Percentiles rank a stretch among this genome's conserved stretches.
Evolutionary conservation across 2,113 vertebrate species (phyloP).

Genomic region (Cebus imitator): DNA sequence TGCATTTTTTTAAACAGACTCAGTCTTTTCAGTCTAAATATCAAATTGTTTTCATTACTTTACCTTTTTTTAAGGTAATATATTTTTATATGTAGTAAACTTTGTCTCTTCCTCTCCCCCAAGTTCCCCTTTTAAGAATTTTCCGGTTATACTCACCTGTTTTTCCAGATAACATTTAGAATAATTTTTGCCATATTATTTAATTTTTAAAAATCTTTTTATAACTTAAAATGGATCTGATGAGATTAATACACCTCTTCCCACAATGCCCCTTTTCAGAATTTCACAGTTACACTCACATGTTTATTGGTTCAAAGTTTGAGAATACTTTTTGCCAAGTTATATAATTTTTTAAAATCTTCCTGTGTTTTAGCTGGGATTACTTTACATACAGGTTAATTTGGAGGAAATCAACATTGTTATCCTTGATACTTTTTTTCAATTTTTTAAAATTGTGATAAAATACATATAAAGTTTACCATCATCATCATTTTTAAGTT

Average conservation of each 20-base stretch:
- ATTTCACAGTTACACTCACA: not conserved
- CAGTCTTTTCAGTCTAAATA: not conserved
- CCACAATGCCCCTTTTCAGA: not conserved
- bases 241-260: not conserved
- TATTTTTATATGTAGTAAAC: not conserved
- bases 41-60: slow-evolving; percentile 1
- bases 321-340: not conserved
- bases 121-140: not conserved
- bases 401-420: not conserved
- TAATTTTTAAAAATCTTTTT: not conserved
- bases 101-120: not conserved
- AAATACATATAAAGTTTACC: not conserved
- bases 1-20: not conserved
- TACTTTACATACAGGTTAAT: not conserved
- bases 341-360: not conserved
- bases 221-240: not conserved
- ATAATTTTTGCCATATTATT: slow-evolving; percentile 10
- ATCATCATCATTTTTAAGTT: slow-evolving; percentile 8
- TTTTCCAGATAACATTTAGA: slow-evolving; percentile 36
- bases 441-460: not conserved
- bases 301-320: slow-evolving; percentile 2
- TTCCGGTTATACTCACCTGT: not conserved
- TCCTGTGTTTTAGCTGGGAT: not conserved
- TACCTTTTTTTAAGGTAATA: not conserved
- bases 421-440: not conserved